Evolutionary conservation across 2,888 invertebrate genomes (phyloP).

Genomic region (Ypsolopha scabrella): DNA sequence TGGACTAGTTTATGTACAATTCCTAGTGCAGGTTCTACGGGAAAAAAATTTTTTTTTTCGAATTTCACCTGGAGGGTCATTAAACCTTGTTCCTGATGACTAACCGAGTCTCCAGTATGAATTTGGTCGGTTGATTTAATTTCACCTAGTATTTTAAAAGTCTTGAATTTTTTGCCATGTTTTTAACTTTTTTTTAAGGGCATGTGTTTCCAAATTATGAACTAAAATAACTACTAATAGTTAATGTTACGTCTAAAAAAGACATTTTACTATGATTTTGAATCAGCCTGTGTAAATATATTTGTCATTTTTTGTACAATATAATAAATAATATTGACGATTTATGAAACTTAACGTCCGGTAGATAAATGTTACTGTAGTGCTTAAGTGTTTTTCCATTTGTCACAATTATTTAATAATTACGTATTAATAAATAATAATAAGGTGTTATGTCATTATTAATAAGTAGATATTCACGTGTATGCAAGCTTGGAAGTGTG

Average conservation of each 20-base stretch:
- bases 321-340: constrained; percentile 10
- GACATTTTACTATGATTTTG: constrained; percentile 1
- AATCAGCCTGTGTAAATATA: background rate
- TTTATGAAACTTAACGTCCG: constrained; percentile 19
- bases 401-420: constrained; percentile 20
- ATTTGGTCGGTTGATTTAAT: too few relatives aligned
- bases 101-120: too few relatives aligned
- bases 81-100: too few relatives aligned
- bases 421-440: background rate
- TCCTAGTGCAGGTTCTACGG: too few relatives aligned
- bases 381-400: constrained; percentile 17
- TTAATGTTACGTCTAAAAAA: background rate
- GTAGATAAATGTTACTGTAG: constrained; percentile 21
- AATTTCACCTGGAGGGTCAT: too few relatives aligned
- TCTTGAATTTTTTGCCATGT: background rate
- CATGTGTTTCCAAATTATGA: background rate
- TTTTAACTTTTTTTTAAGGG: constrained; percentile 2
- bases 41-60: too few relatives aligned
- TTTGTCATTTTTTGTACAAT: constrained; percentile 4
- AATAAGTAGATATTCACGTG: background rate
- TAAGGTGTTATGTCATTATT: background rate
- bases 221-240: background rate
- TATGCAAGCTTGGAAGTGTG: constrained; percentile 5
- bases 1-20: too few relatives aligned
- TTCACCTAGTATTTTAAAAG: too few relatives aligned